Evolutionary conservation across 2,888 invertebrate genomes (phyloP).

Genomic region (Polydrusus cervinus): DNA sequence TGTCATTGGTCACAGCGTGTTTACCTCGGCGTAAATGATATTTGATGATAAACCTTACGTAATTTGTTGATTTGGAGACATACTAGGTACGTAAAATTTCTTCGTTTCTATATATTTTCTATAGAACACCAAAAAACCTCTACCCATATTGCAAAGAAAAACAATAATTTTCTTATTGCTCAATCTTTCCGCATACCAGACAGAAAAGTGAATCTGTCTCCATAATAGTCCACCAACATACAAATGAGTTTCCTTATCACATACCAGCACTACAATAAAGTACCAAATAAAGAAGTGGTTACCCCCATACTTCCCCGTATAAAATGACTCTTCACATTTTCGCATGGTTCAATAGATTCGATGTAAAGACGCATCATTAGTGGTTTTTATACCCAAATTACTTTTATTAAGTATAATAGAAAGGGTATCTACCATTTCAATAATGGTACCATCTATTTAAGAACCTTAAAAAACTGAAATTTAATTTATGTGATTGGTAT

Average conservation of each 20-base stretch:
- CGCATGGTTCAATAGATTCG: constrained; percentile 28
- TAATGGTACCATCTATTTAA: background rate
- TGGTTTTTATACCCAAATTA: background rate
- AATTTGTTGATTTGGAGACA: too few species aligned
- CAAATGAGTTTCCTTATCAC: constrained; percentile 46
- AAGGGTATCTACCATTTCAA: background rate
- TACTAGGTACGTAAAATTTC: too few species aligned
- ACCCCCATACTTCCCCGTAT: constrained; percentile 36
- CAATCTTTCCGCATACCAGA: constrained; percentile 49
- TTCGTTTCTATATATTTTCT: too few species aligned
- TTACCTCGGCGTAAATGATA: too few species aligned
- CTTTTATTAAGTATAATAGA: background rate
- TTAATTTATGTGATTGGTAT: background rate
- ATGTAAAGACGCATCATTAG: background rate
- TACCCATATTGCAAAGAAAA: background rate
- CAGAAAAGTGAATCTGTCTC: constrained; percentile 50
- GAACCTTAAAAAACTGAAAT: background rate
- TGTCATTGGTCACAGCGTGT: too few species aligned
- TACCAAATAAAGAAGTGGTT: constrained; percentile 25
- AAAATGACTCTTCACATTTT: constrained; percentile 43
- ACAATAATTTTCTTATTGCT: background rate
- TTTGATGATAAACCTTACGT: too few species aligned
- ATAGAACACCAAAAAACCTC: too few species aligned
- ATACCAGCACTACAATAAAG: constrained; percentile 21
- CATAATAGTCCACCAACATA: constrained; percentile 28